Evolutionary conservation across 1,140 invertebrate genomes (phyloP), one percentile per base, ranked within the genome.

Genomic region (Lethrus apterus): DNA sequence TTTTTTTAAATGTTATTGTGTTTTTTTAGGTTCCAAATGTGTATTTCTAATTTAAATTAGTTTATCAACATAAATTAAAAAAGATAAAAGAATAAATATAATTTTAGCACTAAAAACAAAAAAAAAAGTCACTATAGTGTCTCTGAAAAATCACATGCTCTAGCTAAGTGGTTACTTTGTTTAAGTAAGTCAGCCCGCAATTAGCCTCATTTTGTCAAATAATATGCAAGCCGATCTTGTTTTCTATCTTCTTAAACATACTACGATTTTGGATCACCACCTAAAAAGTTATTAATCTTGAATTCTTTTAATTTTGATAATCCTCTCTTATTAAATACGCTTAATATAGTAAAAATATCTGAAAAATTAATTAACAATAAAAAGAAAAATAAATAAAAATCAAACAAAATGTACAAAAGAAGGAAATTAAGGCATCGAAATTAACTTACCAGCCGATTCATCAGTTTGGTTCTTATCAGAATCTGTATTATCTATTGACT

Each of bases 221-320:
- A 26, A 26, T 7, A n/a, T 26, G 23, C 23, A 26, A 26, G 23
- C 23, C n/a, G 23, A 5, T 7, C n/a, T 26, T 26, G n/a, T 5
- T 26, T 26, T 26, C 5, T 5, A 26, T 26, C n/a, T 26, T 26
- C n/a, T 7, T 7, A n/a, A 23, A 8, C 33, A 46, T 54, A 56
- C 47, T 61, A 61, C 46, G 51, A 58, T 55, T 61, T 61, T 57
- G 56, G 59, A 49, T 61, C 59, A 35, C 59, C 52, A 61, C 56
- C 59, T 61, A 46, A 49, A 58, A 58, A 19, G 45, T 47, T 21
- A 50, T 31, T 29, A 26, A 15, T 14, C 40, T 42, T 42, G 21
- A 52, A 30, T 45, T 50, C 24, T 45, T 26, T 34, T 14, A 44
- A 35, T 49, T 49, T 35, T 49, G 26, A 32, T 11, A 48, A 32